A percentile compares a stretch with the other conserved stretches of the same genome.
These are phyloP conservation scores for Phocides pigmalion DNA, from an alignment of 1,140 invertebrate genomes.

Conservation along the genomic window DNA sequence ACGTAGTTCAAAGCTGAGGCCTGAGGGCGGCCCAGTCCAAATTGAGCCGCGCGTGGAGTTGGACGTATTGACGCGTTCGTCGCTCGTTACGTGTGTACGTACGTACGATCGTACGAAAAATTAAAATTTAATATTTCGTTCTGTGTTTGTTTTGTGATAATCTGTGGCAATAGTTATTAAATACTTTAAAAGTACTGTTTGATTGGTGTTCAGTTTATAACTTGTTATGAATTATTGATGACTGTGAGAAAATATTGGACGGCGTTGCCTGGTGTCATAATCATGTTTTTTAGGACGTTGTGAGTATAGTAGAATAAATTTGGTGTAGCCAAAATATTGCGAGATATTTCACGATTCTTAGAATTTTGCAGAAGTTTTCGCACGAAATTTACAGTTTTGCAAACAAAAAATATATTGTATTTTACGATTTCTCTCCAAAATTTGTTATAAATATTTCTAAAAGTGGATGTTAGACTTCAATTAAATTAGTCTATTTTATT, in stretches of 20 bases:
- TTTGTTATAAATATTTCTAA: too few species aligned
- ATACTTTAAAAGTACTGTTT: neutral
- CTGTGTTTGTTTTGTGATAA: constrained; percentile 13
- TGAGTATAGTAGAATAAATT: constrained; percentile 30
- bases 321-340: constrained; percentile 3
- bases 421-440: too few species aligned
- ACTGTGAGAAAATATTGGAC: constrained; percentile 23
- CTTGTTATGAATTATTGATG: constrained; percentile 28
- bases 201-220: constrained; percentile 3
- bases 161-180: constrained; percentile 1
- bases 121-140: constrained; percentile 6
- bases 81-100: neutral
- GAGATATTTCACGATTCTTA: neutral
- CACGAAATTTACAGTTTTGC: neutral
- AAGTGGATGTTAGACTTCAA: too few species aligned
- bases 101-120: constrained; percentile 3
- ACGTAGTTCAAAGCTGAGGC: constrained; percentile 7
- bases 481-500: too few species aligned
- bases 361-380: neutral
- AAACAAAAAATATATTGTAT: neutral
- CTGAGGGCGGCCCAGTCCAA: constrained; percentile 3
- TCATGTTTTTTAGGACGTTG: constrained; percentile 22
- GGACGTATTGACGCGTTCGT: neutral
- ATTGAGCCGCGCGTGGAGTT: constrained; percentile 2
- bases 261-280: neutral